Evolutionary conservation across 2,113 vertebrate species (phyloP).

Genomic region (Ceyx cyanopectus): DNA sequence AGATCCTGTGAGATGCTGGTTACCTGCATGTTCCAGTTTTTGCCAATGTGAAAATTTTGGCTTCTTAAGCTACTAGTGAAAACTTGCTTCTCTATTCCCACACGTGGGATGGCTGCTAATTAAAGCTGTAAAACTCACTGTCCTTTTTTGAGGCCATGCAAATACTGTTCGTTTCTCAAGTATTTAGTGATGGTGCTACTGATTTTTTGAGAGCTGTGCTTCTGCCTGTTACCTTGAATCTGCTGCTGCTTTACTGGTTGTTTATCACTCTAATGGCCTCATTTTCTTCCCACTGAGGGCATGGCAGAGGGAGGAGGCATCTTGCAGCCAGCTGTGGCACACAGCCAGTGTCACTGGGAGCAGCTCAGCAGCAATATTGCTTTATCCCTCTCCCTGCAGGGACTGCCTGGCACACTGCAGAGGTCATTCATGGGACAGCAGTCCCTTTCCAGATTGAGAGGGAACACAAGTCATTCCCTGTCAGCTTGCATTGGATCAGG

Average conservation of each 20-base stretch:
- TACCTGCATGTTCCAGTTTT: neutral
- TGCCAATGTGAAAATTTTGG: neutral
- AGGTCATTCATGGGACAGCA: neutral
- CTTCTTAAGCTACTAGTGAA: neutral
- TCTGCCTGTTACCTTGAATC: neutral
- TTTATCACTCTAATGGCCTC: neutral
- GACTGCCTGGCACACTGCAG: neutral
- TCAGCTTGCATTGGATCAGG: fast-evolving
- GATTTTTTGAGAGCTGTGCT: neutral
- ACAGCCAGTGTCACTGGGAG: neutral
- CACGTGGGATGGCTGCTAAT: fast-evolving
- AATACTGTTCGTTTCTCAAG: neutral
- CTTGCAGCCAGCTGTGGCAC: neutral
- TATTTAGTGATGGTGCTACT: neutral
- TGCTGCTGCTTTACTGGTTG: neutral
- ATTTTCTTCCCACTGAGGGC: neutral
- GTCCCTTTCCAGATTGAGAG: neutral
- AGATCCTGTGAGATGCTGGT: neutral
- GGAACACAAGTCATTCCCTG: neutral
- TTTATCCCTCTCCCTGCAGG: conserved; percentile 18
- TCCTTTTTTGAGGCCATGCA: neutral
- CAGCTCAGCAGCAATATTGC: neutral
- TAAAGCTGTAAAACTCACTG: neutral
- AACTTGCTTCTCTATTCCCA: neutral
- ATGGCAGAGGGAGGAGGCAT: neutral